Conservation (phyloP, 2,113 vertebrate species). For the Cyprinodon tularosa region DNA sequence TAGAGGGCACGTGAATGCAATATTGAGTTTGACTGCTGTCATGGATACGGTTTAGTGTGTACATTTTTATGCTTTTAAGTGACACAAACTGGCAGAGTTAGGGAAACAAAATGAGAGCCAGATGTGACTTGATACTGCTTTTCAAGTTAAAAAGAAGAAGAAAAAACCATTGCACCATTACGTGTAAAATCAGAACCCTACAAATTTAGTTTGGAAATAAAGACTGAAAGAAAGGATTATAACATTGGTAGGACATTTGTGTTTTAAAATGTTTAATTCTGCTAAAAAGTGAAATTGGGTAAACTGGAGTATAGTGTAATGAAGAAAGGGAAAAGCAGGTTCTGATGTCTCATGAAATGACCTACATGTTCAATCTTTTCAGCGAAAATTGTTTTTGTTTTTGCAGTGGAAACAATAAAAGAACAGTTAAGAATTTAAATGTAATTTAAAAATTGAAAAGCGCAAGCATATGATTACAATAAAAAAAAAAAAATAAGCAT, state of each 20-base stretch:
- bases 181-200: constrained; percentile 8
- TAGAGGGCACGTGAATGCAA: constrained; percentile 14
- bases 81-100: constrained; percentile 23
- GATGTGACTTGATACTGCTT: constrained; percentile 42
- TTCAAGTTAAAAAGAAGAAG: constrained; percentile 33
- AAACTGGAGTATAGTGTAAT: background rate
- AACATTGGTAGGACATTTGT: background rate
- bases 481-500: too few species aligned
- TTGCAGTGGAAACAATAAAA: too few species aligned
- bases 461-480: too few species aligned
- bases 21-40: constrained; percentile 21
- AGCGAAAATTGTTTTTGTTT: background rate
- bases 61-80: constrained; percentile 20
- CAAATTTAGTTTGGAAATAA: background rate
- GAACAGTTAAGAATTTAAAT: too few species aligned
- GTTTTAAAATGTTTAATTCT: background rate
- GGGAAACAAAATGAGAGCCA: constrained; percentile 50
- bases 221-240: background rate
- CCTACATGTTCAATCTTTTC: background rate
- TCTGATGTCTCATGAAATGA: background rate
- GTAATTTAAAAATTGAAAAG: too few species aligned
- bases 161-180: constrained; percentile 11
- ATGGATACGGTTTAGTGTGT: constrained; percentile 8
- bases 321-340: background rate
- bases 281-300: background rate